Evolutionary conservation across 2,888 invertebrate species (phyloP), one percentile per base, ranked within the genome.

Genomic region (Poecilus cupreus): DNA sequence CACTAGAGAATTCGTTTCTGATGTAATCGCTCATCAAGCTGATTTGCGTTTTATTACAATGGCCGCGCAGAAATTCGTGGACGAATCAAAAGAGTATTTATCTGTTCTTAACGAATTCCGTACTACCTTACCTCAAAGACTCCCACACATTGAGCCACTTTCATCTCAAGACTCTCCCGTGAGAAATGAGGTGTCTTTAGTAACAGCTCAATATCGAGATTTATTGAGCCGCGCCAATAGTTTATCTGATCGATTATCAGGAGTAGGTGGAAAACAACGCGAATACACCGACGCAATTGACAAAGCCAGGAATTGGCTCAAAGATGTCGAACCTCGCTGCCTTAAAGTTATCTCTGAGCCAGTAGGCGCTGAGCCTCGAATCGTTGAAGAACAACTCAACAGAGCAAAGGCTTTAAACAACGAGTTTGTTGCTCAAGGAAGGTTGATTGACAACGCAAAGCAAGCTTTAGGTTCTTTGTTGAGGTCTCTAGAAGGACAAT

Each of bases 21-120:
- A 97, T 89, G 97, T 98, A 1, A 97, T 98, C 86, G 96, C 97
- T 0, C 98, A 98, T 87, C 98, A 98, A 88, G 98, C 97, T 0
- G 98, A 98, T 89, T 90, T 98, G 32, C 91, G 98, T 81, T 98
- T 98, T 89, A 97, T 98, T 85, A 97, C 97, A 2, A 97, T 98
- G 96, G 95, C 97, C 0, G 97, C 97, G 0, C 97, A 98, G 90
- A 98, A 97, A 89, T 98, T 98, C 88, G 94, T 97, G 22, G 98
- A 98, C 86, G 98, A 98, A 89, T 96, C 97, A 88, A 97, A 97
- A 93, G 96, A 97, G 85, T 97, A 96, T 90, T 90, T 97, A 5
- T 92, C 93, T 16, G 91, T 94, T 46, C 91, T 97, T 39, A 97
- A 97, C 90, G 96, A 96, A 84, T 97, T 96, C 91, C 93, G 97